Conservation (phyloP, 2,888 invertebrate genomes). For the Andrena hattorfiana region DNA sequence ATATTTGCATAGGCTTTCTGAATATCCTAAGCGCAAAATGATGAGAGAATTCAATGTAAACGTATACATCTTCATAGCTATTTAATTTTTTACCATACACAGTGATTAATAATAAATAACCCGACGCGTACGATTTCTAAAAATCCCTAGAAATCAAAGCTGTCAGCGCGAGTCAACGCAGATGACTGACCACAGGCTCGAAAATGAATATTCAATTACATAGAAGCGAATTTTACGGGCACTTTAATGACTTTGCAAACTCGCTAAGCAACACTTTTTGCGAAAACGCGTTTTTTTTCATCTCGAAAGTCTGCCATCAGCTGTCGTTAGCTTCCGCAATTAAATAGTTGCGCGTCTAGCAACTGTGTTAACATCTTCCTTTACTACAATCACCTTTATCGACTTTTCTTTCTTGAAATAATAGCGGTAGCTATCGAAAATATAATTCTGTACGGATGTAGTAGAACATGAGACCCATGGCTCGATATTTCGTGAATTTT, state of each 20-base stretch:
- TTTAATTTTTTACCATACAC: not conserved
- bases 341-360: slow-evolving; percentile 22
- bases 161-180: not conserved
- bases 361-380: slow-evolving; percentile 16
- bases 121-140: not conserved
- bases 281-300: slow-evolving; percentile 41
- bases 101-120: not conserved
- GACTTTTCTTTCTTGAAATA: not conserved
- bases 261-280: slow-evolving; percentile 27
- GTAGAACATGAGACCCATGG: too few species aligned
- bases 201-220: slow-evolving; percentile 21
- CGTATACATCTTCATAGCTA: too few species aligned
- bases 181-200: not conserved
- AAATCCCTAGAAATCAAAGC: not conserved
- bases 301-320: slow-evolving; percentile 39
- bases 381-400: not conserved
- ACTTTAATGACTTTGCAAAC: not conserved
- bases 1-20: too few species aligned
- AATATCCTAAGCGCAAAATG: too few species aligned
- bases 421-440: too few species aligned
- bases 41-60: too few species aligned
- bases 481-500: too few species aligned
- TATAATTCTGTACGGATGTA: too few species aligned
- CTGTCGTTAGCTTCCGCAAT: slow-evolving; percentile 42
- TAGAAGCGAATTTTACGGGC: not conserved